Evolutionary conservation across 2,888 invertebrate species (phyloP).

Genomic region (Hoplodrina blanda): DNA sequence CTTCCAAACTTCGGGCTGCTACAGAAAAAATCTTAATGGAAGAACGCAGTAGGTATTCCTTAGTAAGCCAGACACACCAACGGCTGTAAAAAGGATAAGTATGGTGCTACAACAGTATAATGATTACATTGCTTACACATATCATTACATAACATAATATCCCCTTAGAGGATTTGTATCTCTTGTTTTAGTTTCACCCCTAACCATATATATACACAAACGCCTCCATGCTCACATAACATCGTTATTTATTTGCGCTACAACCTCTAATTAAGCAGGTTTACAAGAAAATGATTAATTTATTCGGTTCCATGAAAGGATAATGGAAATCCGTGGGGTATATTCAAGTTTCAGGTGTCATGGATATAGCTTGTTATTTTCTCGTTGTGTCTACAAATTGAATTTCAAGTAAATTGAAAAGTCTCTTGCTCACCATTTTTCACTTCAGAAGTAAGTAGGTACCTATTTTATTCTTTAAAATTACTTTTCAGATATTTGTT

Average conservation of each 20-base stretch:
- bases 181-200: constrained; percentile 23
- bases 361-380: constrained; percentile 2
- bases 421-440: constrained; percentile 6
- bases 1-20: too few species aligned
- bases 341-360: constrained; percentile 31
- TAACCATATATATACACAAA: constrained; percentile 4
- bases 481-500: constrained; percentile 28
- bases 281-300: constrained; percentile 54
- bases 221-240: constrained; percentile 9
- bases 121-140: neutral
- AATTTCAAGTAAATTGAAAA: constrained; percentile 8
- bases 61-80: too few species aligned
- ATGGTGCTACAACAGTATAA: constrained; percentile 3
- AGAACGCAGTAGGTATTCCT: too few species aligned
- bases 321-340: constrained; percentile 11
- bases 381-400: constrained; percentile 3
- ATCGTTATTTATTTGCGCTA: constrained; percentile 42
- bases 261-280: constrained; percentile 45
- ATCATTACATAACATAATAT: constrained; percentile 9
- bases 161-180: constrained; percentile 8
- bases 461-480: constrained; percentile 4
- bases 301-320: constrained; percentile 25
- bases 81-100: neutral
- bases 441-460: neutral
- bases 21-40: too few species aligned